phyloP scores from a whole-genome alignment of 1,140 invertebrate genomes.

The Sycobia sp. region DNA sequence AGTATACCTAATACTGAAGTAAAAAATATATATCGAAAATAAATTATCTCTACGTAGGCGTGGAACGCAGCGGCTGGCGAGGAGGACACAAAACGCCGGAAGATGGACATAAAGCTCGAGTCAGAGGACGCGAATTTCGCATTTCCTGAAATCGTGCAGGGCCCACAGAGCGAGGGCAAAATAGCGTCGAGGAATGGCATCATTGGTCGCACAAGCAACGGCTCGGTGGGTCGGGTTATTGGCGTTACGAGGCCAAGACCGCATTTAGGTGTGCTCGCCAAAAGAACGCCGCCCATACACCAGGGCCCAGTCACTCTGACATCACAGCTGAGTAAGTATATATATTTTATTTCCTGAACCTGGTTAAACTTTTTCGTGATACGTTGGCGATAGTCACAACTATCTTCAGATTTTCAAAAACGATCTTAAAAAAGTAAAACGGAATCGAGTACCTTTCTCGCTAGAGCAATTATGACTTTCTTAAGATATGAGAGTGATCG shows the following conservation, averaged over 20 bases:
- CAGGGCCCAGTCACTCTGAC: conserved; percentile 61
- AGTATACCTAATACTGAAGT: no score
- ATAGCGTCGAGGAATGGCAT: conserved; percentile 45
- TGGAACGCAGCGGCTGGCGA: conserved; percentile 51
- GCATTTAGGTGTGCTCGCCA: conserved; percentile 48
- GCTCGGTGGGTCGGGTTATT: conserved; percentile 47
- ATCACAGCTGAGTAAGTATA: conserved; percentile 59
- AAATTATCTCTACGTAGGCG: conserved; percentile 45
- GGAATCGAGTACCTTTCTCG: no score
- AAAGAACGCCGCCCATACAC: conserved; percentile 47
- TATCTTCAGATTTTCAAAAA: no score
- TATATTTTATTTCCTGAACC: no score
- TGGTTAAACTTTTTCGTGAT: no score
- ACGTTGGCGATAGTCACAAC: no score
- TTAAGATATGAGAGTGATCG: no score
- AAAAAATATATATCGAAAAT: no score
- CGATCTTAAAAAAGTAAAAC: no score
- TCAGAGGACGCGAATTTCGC: conserved; percentile 70
- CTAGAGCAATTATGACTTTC: no score
- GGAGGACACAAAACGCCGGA: conserved; percentile 65
- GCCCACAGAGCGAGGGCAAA: conserved; percentile 40
- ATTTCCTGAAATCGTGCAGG: conserved; percentile 50
- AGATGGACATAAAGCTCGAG: conserved; percentile 70
- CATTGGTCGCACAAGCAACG: conserved; percentile 38
- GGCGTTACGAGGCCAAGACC: conserved; percentile 54